Percentiles rank a stretch among this genome's conserved stretches.
Conservation (phyloP, 2,113 vertebrate species). For the Channa argus region DNA sequence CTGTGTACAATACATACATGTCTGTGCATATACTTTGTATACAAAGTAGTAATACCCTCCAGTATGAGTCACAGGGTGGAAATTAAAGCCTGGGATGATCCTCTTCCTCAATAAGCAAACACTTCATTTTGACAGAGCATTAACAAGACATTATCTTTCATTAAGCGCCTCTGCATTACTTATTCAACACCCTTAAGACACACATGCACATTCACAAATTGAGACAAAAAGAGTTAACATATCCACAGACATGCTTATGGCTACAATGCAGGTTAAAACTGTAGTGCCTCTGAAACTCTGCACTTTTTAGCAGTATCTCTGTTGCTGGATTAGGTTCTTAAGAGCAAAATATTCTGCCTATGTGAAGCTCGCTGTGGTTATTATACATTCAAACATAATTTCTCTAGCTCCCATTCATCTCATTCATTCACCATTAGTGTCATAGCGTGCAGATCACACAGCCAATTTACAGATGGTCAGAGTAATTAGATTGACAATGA, state of each 20-base stretch:
- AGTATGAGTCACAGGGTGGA: constrained; percentile 69
- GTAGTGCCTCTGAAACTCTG: constrained; percentile 21
- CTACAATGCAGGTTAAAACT: constrained; percentile 9
- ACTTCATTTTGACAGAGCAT: constrained; percentile 82
- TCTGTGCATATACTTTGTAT: constrained; percentile 21
- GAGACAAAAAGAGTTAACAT: constrained; percentile 16
- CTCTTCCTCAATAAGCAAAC: constrained; percentile 75
- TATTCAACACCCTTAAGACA: constrained; percentile 70
- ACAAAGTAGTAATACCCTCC: constrained; percentile 60
- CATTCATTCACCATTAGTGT: constrained; percentile 29
- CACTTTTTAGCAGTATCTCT: constrained; percentile 1
- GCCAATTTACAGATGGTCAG: constrained; percentile 61
- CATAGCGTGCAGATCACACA: constrained; percentile 33
- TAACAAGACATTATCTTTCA: constrained; percentile 81
- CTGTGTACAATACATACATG: background rate
- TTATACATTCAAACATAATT: constrained; percentile 17
- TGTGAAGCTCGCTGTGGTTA: background rate
- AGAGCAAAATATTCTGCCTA: constrained; percentile 17
- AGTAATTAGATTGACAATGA: constrained; percentile 64
- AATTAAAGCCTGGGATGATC: constrained; percentile 74
- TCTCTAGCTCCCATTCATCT: constrained; percentile 35
- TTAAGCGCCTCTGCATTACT: constrained; percentile 76
- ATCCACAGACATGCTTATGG: constrained; percentile 13
- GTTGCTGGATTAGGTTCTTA: constrained; percentile 23
- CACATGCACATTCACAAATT: constrained; percentile 48